Percentiles rank a stretch among this genome's conserved stretches.
Evolutionary conservation across 2,797 vertebrate species (phyloP).

Genomic region (Pseudochaenichthys georgianus): DNA sequence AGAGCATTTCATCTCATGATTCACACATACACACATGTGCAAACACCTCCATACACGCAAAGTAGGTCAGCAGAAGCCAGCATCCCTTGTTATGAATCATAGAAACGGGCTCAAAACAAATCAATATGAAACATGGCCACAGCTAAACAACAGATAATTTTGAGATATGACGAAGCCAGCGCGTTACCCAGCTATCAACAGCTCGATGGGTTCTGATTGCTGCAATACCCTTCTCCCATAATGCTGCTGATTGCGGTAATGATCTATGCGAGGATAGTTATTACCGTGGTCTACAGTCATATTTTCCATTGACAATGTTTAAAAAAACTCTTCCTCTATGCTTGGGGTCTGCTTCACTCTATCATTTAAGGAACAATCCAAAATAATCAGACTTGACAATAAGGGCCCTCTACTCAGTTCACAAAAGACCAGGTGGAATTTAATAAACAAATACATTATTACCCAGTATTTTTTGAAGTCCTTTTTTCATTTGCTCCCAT

Average conservation of each 20-base stretch:
- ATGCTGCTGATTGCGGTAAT: conserved; percentile 28
- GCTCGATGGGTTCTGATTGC: conserved; percentile 20
- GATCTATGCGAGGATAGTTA: neutral
- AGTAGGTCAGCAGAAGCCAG: conserved; percentile 61
- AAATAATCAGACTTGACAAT: conserved; percentile 8
- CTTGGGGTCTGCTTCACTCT: neutral
- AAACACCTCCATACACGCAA: conserved; percentile 34
- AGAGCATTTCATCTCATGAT: neutral
- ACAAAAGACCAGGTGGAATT: conserved; percentile 31
- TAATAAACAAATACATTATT: conserved; percentile 57
- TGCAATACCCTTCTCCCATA: conserved; percentile 15
- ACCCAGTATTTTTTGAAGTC: conserved; percentile 10
- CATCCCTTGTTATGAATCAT: conserved; percentile 60
- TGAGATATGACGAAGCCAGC: conserved; percentile 18
- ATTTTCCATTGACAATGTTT: neutral
- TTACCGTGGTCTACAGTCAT: neutral
- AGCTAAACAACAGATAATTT: conserved; percentile 5
- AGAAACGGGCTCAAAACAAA: conserved; percentile 47
- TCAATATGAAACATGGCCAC: conserved; percentile 43
- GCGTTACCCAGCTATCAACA: neutral
- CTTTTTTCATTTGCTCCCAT: conserved; percentile 22
- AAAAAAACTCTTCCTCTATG: neutral
- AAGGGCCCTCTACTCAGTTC: conserved; percentile 5
- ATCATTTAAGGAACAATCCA: conserved; percentile 26
- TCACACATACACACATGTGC: conserved; percentile 22